Base-by-base conservation (phyloP, 2,888 invertebrate species). In the Gerosis bhagava region DNA sequence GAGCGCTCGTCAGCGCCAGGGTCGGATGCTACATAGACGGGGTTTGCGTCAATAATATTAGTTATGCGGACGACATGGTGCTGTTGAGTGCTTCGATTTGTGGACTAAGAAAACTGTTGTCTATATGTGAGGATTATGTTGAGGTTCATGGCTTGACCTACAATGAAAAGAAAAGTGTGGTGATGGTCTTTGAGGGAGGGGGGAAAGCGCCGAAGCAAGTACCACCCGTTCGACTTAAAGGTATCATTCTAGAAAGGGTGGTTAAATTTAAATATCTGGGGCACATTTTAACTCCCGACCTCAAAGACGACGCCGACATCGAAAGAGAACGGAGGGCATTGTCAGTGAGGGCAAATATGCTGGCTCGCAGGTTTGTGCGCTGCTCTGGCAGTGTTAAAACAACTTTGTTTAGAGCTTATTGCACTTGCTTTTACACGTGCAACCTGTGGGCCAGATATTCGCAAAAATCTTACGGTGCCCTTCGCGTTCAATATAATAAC, bases 271-370 rank as follows among this genome's bases (percentile, higher is more conserved):
- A 31, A 3, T 31, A 31, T 13, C 19, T 32, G 11, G 17, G 32
- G 1, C 32, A 32, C 15, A 0, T 17, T 3, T 5, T 32, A 5
- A 8, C 19, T 11, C 10, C 2, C 4, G 31, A 31, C 10, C 32
- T 46, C 11, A 43, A 22, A 21, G 49, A 49, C 13, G 19, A 44
- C 34, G 42, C 16, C 2, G 49, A 49, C 17, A 44, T 49, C 25
- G 49, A 49, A 25, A 19, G 44, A 11, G 40, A 49, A 11, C 43
- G 43, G 3, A 49, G 43, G 21, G 49, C 49, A 25, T 15, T 49
- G 37, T 43, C 39, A 2, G 49, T 49, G 3, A 19, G 43, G 13
- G 40, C 35, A 3, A 49, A 49, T 13, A 49, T 49, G 49, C 21
- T 49, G 3, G 44, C 44, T 13, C 40, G 44, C 17, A 17, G 49